Percentiles rank a stretch among this genome's conserved stretches.
Conservation (phyloP, 2,888 invertebrate species). For the Oxystoma pomonae region DNA sequence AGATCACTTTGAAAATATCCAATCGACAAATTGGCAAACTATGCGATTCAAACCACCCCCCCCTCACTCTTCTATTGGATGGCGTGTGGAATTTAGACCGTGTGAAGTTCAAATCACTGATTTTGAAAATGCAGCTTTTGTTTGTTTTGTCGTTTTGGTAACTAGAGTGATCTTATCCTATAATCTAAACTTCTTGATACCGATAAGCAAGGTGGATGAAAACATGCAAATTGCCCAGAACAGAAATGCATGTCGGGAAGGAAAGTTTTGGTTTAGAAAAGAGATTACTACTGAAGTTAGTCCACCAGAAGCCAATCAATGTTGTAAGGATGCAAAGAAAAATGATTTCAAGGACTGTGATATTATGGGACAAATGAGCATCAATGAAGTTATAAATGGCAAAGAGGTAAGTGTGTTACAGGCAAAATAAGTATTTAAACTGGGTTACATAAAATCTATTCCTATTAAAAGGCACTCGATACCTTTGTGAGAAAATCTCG, state of each 20-base stretch:
- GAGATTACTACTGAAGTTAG: slow-evolving; percentile 60
- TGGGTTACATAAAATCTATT: no score
- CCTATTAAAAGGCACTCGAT: no score
- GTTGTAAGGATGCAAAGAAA: slow-evolving; percentile 38
- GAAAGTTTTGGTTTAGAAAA: slow-evolving; percentile 92
- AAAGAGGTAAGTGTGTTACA: slow-evolving; percentile 58
- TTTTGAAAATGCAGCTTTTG: slow-evolving; percentile 99
- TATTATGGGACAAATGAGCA: slow-evolving; percentile 76
- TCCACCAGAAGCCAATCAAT: slow-evolving; percentile 47
- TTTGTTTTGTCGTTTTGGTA: slow-evolving; percentile 94
- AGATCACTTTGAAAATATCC: slow-evolving; percentile 99
- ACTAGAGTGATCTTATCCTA: slow-evolving; percentile 96
- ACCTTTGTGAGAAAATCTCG: no score
- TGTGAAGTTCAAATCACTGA: slow-evolving; percentile 98
- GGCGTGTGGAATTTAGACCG: slow-evolving; percentile 99
- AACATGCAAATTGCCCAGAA: slow-evolving; percentile 96
- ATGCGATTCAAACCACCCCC: slow-evolving; percentile 99
- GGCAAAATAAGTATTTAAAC: no score
- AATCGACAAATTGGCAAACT: slow-evolving; percentile 99
- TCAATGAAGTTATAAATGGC: slow-evolving; percentile 96
- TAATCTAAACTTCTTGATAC: slow-evolving; percentile 92
- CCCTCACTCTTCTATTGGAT: slow-evolving; percentile 92
- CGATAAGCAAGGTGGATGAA: slow-evolving; percentile 96
- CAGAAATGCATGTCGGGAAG: slow-evolving; percentile 75
- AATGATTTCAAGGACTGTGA: slow-evolving; percentile 43